phyloP scores from a whole-genome alignment of 2,888 invertebrate genomes.

The Panorpa germanica region DNA sequence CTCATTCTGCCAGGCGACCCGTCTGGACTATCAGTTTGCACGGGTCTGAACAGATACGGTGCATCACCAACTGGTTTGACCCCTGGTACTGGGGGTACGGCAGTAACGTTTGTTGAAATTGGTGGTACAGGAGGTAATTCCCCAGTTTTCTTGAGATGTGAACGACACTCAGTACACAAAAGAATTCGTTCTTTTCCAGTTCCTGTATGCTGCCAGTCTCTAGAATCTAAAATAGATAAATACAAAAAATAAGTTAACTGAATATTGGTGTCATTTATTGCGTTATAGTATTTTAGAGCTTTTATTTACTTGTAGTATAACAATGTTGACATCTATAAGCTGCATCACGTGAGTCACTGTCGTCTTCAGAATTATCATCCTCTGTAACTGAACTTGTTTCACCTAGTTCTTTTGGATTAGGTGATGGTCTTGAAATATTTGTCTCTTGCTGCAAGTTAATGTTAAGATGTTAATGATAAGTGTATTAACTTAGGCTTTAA shows the following conservation, averaged over 20 bases:
- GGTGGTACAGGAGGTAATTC: constrained; percentile 41
- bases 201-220: constrained; percentile 55
- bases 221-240: constrained; percentile 32
- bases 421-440: constrained; percentile 44
- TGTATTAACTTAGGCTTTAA: too few relatives aligned
- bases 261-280: too few relatives aligned
- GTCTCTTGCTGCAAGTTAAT: too few relatives aligned
- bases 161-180: constrained; percentile 56
- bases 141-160: constrained; percentile 58
- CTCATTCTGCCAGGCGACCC: constrained; percentile 78
- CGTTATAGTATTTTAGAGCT: too few relatives aligned
- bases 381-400: constrained; percentile 68
- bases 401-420: constrained; percentile 45
- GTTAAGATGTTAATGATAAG: too few relatives aligned
- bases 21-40: constrained; percentile 54
- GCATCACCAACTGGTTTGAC: constrained; percentile 9
- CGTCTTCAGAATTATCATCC: constrained; percentile 87
- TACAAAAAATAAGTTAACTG: too few relatives aligned
- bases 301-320: constrained; percentile 43
- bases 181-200: constrained; percentile 50
- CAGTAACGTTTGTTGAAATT: constrained; percentile 18
- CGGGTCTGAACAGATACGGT: constrained; percentile 12
- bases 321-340: constrained; percentile 57
- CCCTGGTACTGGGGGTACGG: too few relatives aligned
- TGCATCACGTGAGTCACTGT: constrained; percentile 82